Percentiles rank a stretch among this genome's conserved stretches.
Evolutionary conservation across 1,140 invertebrate species (phyloP).

Genomic region (Tenebrio molitor): DNA sequence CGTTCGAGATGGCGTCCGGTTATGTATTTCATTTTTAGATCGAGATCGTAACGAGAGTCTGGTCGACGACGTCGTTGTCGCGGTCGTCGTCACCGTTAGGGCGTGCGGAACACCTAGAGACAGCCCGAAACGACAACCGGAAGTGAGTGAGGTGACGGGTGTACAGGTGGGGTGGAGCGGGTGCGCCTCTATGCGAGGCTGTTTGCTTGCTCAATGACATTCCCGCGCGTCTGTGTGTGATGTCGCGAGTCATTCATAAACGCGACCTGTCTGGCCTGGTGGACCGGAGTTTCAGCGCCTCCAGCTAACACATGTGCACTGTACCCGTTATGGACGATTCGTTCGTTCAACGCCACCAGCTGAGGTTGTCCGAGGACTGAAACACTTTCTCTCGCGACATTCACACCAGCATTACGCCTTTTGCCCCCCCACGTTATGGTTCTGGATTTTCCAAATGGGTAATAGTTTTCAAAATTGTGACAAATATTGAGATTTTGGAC

Average conservation of each 20-base stretch:
- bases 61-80: background rate
- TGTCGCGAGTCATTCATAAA: slow-evolving; percentile 51
- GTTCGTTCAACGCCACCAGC: slow-evolving; percentile 23
- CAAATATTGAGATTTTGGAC: too few relatives aligned
- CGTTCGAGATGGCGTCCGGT: too few relatives aligned
- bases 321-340: slow-evolving; percentile 41
- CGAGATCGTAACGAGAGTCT: too few relatives aligned
- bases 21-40: too few relatives aligned
- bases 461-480: too few relatives aligned
- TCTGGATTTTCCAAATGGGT: too few relatives aligned
- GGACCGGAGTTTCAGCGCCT: slow-evolving; percentile 29
- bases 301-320: slow-evolving; percentile 40
- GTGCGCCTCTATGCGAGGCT: slow-evolving; percentile 32
- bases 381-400: slow-evolving; percentile 41
- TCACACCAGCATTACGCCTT: background rate
- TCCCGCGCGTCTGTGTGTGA: slow-evolving; percentile 48
- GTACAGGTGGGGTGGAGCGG: slow-evolving; percentile 39
- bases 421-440: background rate
- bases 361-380: slow-evolving; percentile 30
- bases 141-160: slow-evolving; percentile 22
- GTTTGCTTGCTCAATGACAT: slow-evolving; percentile 48
- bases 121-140: slow-evolving; percentile 15
- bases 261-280: slow-evolving; percentile 43
- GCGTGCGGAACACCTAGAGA: slow-evolving; percentile 9
- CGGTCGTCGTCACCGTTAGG: background rate